These are phyloP conservation scores for Drosophila pectinifera DNA, from an alignment of 1,140 invertebrate species.

Conservation along the genomic window DNA sequence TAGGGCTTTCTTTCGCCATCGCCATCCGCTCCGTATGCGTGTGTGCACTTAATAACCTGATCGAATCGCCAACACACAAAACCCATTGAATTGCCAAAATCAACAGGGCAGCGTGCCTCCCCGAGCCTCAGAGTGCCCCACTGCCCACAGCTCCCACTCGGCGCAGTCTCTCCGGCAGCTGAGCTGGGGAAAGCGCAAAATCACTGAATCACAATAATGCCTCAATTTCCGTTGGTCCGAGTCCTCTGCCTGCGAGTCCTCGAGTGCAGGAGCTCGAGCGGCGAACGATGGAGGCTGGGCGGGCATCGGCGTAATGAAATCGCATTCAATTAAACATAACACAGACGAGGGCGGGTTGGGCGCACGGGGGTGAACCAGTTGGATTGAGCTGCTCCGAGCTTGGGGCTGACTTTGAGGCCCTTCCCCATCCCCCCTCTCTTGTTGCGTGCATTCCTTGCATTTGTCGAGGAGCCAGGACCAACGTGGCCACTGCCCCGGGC, in stretches of 20 bases:
- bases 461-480: slow-evolving; percentile 28
- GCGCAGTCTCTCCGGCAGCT: slow-evolving; percentile 5
- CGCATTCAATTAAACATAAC: slow-evolving; percentile 81
- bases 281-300: slow-evolving; percentile 26
- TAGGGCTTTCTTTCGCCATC: slow-evolving; percentile 12
- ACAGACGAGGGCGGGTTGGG: slow-evolving; percentile 17
- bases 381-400: slow-evolving; percentile 40
- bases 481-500: slow-evolving; percentile 29
- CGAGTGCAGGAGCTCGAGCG: slow-evolving; percentile 35
- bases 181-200: slow-evolving; percentile 68
- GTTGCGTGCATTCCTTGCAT: slow-evolving; percentile 41
- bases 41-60: slow-evolving; percentile 82
- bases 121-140: not conserved
- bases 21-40: slow-evolving; percentile 41
- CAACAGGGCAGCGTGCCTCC: slow-evolving; percentile 62
- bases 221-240: slow-evolving; percentile 76
- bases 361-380: slow-evolving; percentile 10
- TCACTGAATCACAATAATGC: slow-evolving; percentile 82
- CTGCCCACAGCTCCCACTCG: not conserved
- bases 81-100: slow-evolving; percentile 81
- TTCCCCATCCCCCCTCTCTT: slow-evolving; percentile 1
- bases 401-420: slow-evolving; percentile 51
- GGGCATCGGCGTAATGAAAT: slow-evolving; percentile 68
- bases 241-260: slow-evolving; percentile 34
- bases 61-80: slow-evolving; percentile 79